A percentile compares a stretch with the other conserved stretches of the same genome.
Conservation (phyloP, 2,797 vertebrate species). For the Sebastes minor region DNA sequence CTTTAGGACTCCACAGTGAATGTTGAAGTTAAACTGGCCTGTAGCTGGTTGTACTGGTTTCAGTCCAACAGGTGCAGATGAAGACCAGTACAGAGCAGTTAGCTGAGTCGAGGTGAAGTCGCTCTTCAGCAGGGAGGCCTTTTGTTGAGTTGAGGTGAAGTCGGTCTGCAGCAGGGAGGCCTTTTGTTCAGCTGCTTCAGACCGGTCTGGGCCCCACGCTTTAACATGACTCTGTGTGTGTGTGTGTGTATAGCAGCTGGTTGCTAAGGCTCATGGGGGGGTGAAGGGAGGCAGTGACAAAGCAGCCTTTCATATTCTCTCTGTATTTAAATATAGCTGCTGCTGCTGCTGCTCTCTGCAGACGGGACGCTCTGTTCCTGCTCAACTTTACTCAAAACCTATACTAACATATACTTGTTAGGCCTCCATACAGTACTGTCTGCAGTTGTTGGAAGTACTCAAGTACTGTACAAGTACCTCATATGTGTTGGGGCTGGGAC, state of each 20-base stretch:
- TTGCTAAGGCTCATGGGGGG: slow-evolving; percentile 64
- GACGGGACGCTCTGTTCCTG: slow-evolving; percentile 38
- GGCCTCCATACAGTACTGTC: too few relatives aligned
- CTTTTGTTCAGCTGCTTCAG: slow-evolving; percentile 50
- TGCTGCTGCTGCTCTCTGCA: slow-evolving; percentile 43
- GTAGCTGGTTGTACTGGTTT: neutral
- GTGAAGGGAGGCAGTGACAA: slow-evolving; percentile 68
- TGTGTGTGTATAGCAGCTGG: slow-evolving; percentile 73
- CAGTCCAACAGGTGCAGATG: slow-evolving; percentile 18
- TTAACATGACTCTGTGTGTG: neutral
- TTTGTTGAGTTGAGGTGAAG: neutral
- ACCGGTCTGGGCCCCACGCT: slow-evolving; percentile 27
- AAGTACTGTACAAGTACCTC: too few relatives aligned
- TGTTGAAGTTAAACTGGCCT: neutral
- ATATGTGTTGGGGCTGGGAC: too few relatives aligned
- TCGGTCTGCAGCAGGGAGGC: slow-evolving; percentile 15
- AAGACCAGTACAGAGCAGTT: neutral
- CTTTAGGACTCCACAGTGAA: neutral
- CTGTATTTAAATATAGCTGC: slow-evolving; percentile 80
- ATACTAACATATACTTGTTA: neutral
- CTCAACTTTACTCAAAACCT: slow-evolving; percentile 16
- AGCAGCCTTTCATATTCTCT: slow-evolving; percentile 80
- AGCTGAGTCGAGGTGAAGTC: too few relatives aligned
- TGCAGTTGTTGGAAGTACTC: too few relatives aligned
- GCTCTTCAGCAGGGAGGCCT: too few relatives aligned